phyloP scores from a whole-genome alignment of 2,888 invertebrate genomes.

The Sphaeridia pumilis region DNA sequence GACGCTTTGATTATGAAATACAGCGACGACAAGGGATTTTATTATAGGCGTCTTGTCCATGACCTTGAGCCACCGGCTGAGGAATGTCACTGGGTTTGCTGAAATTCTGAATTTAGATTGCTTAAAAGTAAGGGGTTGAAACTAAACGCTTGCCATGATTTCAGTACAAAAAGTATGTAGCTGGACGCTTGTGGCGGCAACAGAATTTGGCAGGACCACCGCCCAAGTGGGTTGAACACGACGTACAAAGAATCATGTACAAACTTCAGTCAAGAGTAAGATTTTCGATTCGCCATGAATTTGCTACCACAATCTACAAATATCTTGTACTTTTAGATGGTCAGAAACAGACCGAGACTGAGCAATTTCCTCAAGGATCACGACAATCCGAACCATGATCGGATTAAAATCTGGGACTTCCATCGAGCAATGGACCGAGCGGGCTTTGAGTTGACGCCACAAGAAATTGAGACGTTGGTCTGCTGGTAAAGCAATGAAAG shows the following conservation, averaged over 20 bases:
- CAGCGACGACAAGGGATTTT: slow-evolving; percentile 62
- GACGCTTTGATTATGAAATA: slow-evolving; percentile 58
- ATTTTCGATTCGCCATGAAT: too few species aligned
- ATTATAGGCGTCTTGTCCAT: slow-evolving; percentile 56
- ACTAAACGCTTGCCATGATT: neutral
- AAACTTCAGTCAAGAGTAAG: slow-evolving; percentile 33
- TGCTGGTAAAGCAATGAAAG: slow-evolving; percentile 63
- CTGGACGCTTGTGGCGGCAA: slow-evolving; percentile 30
- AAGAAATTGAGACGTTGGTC: slow-evolving; percentile 58
- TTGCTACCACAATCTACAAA: too few species aligned
- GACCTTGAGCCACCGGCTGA: slow-evolving; percentile 48
- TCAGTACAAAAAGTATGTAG: slow-evolving; percentile 27
- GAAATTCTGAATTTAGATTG: too few species aligned
- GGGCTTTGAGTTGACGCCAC: slow-evolving; percentile 52
- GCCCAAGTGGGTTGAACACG: slow-evolving; percentile 34
- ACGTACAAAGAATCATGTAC: slow-evolving; percentile 34
- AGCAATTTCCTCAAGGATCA: slow-evolving; percentile 30
- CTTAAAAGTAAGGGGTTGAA: too few species aligned
- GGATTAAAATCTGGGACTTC: slow-evolving; percentile 47
- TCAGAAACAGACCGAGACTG: slow-evolving; percentile 28
- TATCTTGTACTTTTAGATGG: too few species aligned
- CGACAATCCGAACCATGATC: slow-evolving; percentile 27
- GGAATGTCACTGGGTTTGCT: slow-evolving; percentile 37
- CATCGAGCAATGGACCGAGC: slow-evolving; percentile 56
- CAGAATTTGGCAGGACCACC: slow-evolving; percentile 23